Conservation (phyloP, 1,140 invertebrate species). For the Melipona quadrifasciata region DNA sequence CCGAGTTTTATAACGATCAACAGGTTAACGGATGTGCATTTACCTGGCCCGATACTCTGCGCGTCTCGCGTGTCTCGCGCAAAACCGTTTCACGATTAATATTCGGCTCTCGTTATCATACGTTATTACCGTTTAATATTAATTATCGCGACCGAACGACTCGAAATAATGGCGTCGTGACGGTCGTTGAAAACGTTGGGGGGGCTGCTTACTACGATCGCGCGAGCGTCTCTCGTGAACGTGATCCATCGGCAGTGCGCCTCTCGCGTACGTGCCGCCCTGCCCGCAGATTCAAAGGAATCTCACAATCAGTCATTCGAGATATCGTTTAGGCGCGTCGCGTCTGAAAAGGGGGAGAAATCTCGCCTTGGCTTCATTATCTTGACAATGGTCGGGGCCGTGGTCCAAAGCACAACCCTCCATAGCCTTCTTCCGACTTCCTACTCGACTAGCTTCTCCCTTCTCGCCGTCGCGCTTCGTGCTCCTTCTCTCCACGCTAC, state of each 20-base stretch:
- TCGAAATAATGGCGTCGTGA: neutral
- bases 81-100: slow-evolving; percentile 21
- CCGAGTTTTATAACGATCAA: slow-evolving; percentile 50
- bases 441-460: neutral
- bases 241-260: slow-evolving; percentile 12
- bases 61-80: neutral
- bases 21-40: slow-evolving; percentile 37
- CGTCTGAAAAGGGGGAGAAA: slow-evolving; percentile 72
- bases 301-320: slow-evolving; percentile 65
- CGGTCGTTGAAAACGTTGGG: neutral
- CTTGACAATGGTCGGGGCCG: slow-evolving; percentile 70
- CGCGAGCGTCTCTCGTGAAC: neutral
- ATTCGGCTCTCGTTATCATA: slow-evolving; percentile 34
- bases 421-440: slow-evolving; percentile 9
- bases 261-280: slow-evolving; percentile 5
- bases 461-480: neutral
- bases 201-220: no score
- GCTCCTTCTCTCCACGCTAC: slow-evolving; percentile 2
- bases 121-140: slow-evolving; percentile 32
- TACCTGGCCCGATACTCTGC: neutral
- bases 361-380: slow-evolving; percentile 77
- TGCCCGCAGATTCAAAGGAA: slow-evolving; percentile 45
- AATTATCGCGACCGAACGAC: neutral
- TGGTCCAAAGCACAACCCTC: slow-evolving; percentile 50
- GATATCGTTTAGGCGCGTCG: slow-evolving; percentile 57